Evolutionary conservation across 2,797 vertebrate species (phyloP).

Genomic region (Acrossocheilus fasciatus): DNA sequence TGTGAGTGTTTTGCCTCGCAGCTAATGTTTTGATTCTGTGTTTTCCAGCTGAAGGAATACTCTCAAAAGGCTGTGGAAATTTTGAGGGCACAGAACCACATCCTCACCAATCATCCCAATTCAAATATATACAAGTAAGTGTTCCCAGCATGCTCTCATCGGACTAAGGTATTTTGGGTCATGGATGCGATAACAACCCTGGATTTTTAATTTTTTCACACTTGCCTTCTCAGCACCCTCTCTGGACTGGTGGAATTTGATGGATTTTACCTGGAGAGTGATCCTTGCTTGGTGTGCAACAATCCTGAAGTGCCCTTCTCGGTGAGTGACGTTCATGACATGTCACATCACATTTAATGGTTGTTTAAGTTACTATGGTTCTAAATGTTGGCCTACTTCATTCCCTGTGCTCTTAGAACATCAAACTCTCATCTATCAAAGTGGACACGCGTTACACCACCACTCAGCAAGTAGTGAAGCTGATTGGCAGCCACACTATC

Average conservation of each 20-base stretch:
- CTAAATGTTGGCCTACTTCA: neutral
- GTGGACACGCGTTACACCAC: constrained; percentile 99
- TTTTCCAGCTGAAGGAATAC: constrained; percentile 91
- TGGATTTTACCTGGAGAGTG: constrained; percentile 96
- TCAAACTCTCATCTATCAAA: constrained; percentile 99
- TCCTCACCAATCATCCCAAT: constrained; percentile 98
- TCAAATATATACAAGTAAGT: constrained; percentile 99
- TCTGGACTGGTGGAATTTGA: constrained; percentile 98
- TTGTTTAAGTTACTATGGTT: neutral
- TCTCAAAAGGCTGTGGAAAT: constrained; percentile 99
- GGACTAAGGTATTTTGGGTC: neutral
- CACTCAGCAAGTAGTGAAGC: constrained; percentile 98
- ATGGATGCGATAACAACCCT: neutral
- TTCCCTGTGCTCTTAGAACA: constrained; percentile 82
- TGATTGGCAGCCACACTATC: constrained; percentile 98
- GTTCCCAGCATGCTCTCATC: neutral
- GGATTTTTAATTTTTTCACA: constrained; percentile 44
- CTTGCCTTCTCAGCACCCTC: constrained; percentile 81
- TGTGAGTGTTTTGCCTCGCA: neutral
- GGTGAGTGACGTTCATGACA: constrained; percentile 77
- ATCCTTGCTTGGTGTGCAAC: constrained; percentile 98
- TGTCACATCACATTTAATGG: neutral
- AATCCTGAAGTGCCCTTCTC: constrained; percentile 98
- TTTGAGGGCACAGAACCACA: constrained; percentile 95
- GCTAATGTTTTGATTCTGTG: constrained; percentile 21